Evolutionary conservation across 2,797 vertebrate species (phyloP).

Genomic region (Arremon aurantiirostris): DNA sequence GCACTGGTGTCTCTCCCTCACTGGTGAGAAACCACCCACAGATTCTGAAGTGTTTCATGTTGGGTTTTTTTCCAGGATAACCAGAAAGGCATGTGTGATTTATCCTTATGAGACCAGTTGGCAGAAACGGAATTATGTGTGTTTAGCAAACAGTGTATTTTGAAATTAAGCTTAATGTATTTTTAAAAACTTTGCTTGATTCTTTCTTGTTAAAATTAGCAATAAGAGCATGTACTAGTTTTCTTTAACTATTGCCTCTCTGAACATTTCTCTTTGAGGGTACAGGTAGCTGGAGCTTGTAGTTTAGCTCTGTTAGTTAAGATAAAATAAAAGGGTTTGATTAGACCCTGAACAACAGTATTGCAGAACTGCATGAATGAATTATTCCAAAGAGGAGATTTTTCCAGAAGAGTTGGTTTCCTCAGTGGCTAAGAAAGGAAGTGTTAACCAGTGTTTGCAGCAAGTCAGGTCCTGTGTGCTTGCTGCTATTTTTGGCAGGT

Average conservation of each 20-base stretch:
- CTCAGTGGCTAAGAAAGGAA: constrained; percentile 46
- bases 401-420: constrained; percentile 54
- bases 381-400: constrained; percentile 49
- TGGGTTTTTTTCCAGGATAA: background rate
- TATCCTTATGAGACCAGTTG: constrained; percentile 49
- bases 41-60: constrained; percentile 1
- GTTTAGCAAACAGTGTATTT: constrained; percentile 69
- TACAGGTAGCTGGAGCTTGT: constrained; percentile 52
- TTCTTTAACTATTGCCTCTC: constrained; percentile 61
- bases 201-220: constrained; percentile 55
- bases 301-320: constrained; percentile 56
- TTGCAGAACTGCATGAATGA: constrained; percentile 42
- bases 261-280: constrained; percentile 49
- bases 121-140: constrained; percentile 60
- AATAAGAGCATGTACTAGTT: constrained; percentile 43
- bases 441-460: constrained; percentile 56
- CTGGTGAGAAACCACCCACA: constrained; percentile 37
- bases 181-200: constrained; percentile 25
- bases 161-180: constrained; percentile 54
- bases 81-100: constrained; percentile 40
- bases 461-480: constrained; percentile 42
- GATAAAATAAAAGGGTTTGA: background rate
- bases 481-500: constrained; percentile 3
- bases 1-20: background rate
- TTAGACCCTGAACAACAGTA: constrained; percentile 11